Evolutionary conservation across 1,140 invertebrate genomes (phyloP).

Genomic region (Zaprionus vittiger): DNA sequence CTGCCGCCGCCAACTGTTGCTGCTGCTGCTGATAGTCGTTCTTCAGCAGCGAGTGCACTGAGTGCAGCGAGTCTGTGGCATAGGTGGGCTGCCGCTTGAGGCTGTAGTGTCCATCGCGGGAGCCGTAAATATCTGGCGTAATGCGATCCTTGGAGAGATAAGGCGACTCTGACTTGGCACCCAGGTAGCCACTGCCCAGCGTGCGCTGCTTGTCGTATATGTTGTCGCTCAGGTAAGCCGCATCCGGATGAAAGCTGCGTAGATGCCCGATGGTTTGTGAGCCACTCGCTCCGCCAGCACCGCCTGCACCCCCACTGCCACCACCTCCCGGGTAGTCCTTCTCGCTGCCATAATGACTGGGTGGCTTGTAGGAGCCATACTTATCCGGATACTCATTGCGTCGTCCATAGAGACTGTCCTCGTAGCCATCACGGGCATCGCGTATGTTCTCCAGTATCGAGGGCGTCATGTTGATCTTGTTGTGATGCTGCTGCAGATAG

Average conservation of each 20-base stretch:
- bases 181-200: conserved; percentile 67
- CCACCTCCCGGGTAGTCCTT: conserved; percentile 70
- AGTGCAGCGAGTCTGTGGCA: conserved; percentile 79
- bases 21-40: conserved; percentile 87
- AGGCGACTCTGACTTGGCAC: conserved; percentile 74
- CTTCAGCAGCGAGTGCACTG: conserved; percentile 85
- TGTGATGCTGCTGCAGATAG: conserved; percentile 85
- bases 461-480: conserved; percentile 85
- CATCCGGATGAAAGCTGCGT: conserved; percentile 77
- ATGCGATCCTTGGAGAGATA: conserved; percentile 84
- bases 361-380: conserved; percentile 81
- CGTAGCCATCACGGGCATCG: conserved; percentile 85
- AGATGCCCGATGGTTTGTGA: conserved; percentile 81
- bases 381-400: conserved; percentile 77
- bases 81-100: conserved; percentile 75
- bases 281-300: conserved; percentile 47
- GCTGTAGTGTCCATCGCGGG: conserved; percentile 78
- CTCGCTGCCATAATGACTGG: conserved; percentile 81
- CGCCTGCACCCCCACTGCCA: conserved; percentile 4
- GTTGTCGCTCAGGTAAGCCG: conserved; percentile 76
- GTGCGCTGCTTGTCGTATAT: conserved; percentile 82
- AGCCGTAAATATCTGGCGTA: conserved; percentile 79
- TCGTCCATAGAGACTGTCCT: conserved; percentile 75
- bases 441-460: conserved; percentile 87
- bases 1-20: conserved; percentile 85